Base-by-base conservation (phyloP, 2,888 invertebrate species). In the Eremobia ochroleuca region DNA sequence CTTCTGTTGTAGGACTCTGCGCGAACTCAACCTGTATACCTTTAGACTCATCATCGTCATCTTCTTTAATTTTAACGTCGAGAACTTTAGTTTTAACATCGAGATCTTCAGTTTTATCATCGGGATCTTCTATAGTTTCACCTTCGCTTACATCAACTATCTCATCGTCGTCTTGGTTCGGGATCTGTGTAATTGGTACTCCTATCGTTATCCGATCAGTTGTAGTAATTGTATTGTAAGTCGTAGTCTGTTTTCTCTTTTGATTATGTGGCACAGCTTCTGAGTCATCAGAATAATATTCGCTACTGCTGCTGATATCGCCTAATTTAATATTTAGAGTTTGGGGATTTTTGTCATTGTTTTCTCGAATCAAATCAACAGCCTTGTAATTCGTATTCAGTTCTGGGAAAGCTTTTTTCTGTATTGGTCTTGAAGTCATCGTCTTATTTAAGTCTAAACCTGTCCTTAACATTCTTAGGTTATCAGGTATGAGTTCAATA, bases 401-500 rank as follows among this genome's bases (percentile, higher is more conserved):
- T 52, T 59, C 2, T 61, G 13, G 40, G 15, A 67, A 61, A 28
- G 3, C n/a, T 18, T 31, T 18, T 46, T 18, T 21, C n/a, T 5
- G 4, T 6, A 25, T 9, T 58, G 31, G 31, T 8, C 0, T 55
- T 72, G 3, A 37, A 6, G 61, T 68, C 2, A 40, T 61, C 13
- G 40, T 49, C 34, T 52, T 67, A 13, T 9, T 61, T 58, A 4
- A 4, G 0, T 6, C 6, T 2, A 5, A 6, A 18, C 79, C 82
- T 25, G 68, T 8, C 71, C 90, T 88, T 49, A 92, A 81, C 31
- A 67, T 11, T 34, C 68, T 84, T 31, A 78, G 37, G 18, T 66
- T 77, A 11, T 87, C 80, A 49, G 91, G 90, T 73, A 92, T 77
- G 5, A 94, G 88, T 55, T 91, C 89, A 9, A 92, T 77, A 25